phyloP scores from a whole-genome alignment of 2,797 vertebrate genomes.

The Bovichtus diacanthus region DNA sequence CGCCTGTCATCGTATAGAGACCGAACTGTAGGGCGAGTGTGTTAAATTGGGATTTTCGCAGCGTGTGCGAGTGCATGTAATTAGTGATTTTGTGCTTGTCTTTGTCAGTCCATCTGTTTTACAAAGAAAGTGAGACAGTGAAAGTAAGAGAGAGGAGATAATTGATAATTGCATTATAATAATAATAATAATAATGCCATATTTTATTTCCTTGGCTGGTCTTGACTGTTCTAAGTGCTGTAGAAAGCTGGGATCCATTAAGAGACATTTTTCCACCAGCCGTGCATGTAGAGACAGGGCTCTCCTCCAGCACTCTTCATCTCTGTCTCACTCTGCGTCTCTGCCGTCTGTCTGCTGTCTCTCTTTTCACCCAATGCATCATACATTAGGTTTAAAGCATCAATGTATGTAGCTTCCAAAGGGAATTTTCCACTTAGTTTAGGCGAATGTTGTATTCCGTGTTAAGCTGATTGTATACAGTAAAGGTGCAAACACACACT shows the following conservation, averaged over 20 bases:
- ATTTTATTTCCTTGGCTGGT: slow-evolving; percentile 76
- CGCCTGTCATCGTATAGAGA: slow-evolving; percentile 41
- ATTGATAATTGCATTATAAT: slow-evolving; percentile 76
- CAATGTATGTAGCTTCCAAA: not conserved
- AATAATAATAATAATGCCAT: slow-evolving; percentile 76
- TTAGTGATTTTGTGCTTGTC: slow-evolving; percentile 14
- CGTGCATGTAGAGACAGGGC: slow-evolving; percentile 78
- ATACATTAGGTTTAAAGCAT: slow-evolving; percentile 35
- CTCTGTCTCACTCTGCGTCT: slow-evolving; percentile 58
- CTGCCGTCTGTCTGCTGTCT: slow-evolving; percentile 38
- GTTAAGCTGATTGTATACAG: not conserved
- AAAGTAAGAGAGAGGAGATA: slow-evolving; percentile 52
- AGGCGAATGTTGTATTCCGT: slow-evolving; percentile 1
- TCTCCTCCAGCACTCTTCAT: slow-evolving; percentile 69
- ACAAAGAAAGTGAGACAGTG: slow-evolving; percentile 26
- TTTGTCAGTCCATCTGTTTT: not conserved
- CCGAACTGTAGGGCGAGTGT: slow-evolving; percentile 11
- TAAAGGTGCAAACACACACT: not conserved
- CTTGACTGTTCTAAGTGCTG: slow-evolving; percentile 66
- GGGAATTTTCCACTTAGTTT: too few species aligned
- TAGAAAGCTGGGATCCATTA: slow-evolving; percentile 83
- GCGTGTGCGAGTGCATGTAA: not conserved
- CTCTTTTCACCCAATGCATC: slow-evolving; percentile 49
- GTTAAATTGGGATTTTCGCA: slow-evolving; percentile 9
- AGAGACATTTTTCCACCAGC: slow-evolving; percentile 80